These are phyloP conservation scores for Chrysolina oricalcia DNA, from an alignment of 2,888 invertebrate species.

Conservation along the genomic window DNA sequence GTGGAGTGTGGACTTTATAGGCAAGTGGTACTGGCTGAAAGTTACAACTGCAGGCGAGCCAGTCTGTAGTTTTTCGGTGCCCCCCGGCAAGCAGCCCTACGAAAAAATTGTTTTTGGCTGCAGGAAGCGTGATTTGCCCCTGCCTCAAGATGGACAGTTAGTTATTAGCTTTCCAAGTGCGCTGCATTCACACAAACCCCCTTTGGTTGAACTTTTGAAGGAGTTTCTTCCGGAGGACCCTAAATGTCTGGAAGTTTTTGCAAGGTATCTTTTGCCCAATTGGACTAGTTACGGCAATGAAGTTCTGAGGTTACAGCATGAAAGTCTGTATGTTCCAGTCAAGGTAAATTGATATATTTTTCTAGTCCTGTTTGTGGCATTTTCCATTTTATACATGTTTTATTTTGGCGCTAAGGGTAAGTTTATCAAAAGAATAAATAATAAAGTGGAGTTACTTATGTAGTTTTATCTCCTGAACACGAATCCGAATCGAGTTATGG, in stretches of 20 bases:
- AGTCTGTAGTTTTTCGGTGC: conserved; percentile 75
- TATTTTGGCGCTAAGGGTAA: too few species aligned
- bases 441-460: too few species aligned
- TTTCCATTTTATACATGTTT: neutral
- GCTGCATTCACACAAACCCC: conserved; percentile 96
- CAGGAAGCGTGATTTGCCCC: conserved; percentile 53
- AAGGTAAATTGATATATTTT: neutral
- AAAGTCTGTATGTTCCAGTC: conserved; percentile 70
- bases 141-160: conserved; percentile 74
- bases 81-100: conserved; percentile 88
- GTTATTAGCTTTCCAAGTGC: conserved; percentile 91
- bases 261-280: conserved; percentile 88
- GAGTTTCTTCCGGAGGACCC: conserved; percentile 75
- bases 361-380: neutral
- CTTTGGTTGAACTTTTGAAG: conserved; percentile 82
- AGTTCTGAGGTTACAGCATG: conserved; percentile 87
- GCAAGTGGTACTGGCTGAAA: conserved; percentile 93
- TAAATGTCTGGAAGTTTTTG: conserved; percentile 90
- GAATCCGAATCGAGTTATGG: too few species aligned
- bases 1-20: conserved; percentile 83
- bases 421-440: too few species aligned
- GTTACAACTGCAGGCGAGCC: conserved; percentile 69
- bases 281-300: conserved; percentile 93
- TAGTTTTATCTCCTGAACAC: too few species aligned
- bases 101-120: conserved; percentile 84